Base-by-base conservation (phyloP, 2,797 vertebrate species). In the Thalassophryne amazonica region DNA sequence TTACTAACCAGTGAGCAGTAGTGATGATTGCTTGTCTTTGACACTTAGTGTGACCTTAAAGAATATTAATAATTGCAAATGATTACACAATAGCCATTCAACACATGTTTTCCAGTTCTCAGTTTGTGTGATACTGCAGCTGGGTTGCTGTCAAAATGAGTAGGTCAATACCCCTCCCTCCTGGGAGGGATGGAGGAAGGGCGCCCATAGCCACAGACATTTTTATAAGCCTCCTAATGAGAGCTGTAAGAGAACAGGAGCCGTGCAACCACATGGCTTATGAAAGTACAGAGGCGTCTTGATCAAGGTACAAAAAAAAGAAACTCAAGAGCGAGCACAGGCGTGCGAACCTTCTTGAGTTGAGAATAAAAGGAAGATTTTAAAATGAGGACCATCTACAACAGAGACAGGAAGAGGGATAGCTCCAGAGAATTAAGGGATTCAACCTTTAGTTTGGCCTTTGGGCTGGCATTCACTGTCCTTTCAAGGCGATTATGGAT, bases 181-280 rank as follows among this genome's bases (percentile, higher is more conserved):
- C 34, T 20, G 28, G 31, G 55, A 46, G 15, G 35, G 28, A 46
- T n/a, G 53, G 54, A 62, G 37, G 43, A 36, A 37, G 31, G 33
- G 35, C 49, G 32, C 58, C 58, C 40, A 53, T 28, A 53, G 51
- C 59, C 39, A 3, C 64, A 60, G 73, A 73, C 62, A 65, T 75
- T 85, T 86, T 84, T 78, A 85, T 73, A 70, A 80, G 81, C 37
- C 63, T 69, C 62, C 49, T 85, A 84, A 86, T 84, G 80, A 80
- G 83, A 76, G 62, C 56, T 56, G 58, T 11, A 22, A 46, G 60
- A 52, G 45, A 57, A 60, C 49, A 57, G 25, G 34, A 48, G 46
- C 25, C 18, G 29, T 65, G 54, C 49, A 66, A 68, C 43, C 2
- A 28, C 65, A 63, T 19, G 4, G 45, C 52, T 57, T 55, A 67